Base-by-base conservation (phyloP, 35 echinoderm and acorn worm genomes). In the Apostichopus parvimensis region DNA sequence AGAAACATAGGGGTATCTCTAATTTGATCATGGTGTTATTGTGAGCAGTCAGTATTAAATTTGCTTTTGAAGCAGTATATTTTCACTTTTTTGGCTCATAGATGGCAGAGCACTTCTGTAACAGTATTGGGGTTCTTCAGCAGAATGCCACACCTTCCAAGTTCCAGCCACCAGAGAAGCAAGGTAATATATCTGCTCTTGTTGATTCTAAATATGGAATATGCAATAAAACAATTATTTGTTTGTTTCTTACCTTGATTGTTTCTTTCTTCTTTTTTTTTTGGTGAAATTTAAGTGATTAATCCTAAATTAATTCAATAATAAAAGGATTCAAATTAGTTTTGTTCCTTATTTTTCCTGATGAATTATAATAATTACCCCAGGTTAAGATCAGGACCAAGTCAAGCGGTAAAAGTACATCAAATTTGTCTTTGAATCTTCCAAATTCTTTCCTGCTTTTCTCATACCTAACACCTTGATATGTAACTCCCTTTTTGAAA, bases 61-160 rank as follows among this genome's bases (percentile, higher is more conserved):
- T 10, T 28, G 8, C 22, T 88, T 15, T 23, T 55, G 22, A n/a
- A 22, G 0, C 54, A 17, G 0, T 17, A 61, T 25, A 72, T 58
- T 21, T 87, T 14, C 77, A 56, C 73, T 73, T 82, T 12, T 90
- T 90, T 83, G 13, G 26, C 28, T 34, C 28, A 34, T 84, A 98
- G 97, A 91, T 99, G 53, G 94, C 97, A 68, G 97, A 99, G 78
- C 97, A 99, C 66, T 93, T 99, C 56, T 99, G 97, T 75, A 99
- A 99, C 79, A 99, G 97, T 84, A 94, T 99, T 78, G 97, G 97
- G 83, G 97, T 99, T 9, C 92, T 99, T 15, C 97, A 99, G 60
- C 94, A 99, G 79, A 94, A 93, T 87, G 95, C 97, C 60, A 80
- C 91, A 53, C 95, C 97, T 23, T 89, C 95, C 6, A 99, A 99